Evolutionary conservation across 2,113 vertebrate genomes (phyloP), one percentile per base, ranked within the genome.

Genomic region (Merops nubicus): DNA sequence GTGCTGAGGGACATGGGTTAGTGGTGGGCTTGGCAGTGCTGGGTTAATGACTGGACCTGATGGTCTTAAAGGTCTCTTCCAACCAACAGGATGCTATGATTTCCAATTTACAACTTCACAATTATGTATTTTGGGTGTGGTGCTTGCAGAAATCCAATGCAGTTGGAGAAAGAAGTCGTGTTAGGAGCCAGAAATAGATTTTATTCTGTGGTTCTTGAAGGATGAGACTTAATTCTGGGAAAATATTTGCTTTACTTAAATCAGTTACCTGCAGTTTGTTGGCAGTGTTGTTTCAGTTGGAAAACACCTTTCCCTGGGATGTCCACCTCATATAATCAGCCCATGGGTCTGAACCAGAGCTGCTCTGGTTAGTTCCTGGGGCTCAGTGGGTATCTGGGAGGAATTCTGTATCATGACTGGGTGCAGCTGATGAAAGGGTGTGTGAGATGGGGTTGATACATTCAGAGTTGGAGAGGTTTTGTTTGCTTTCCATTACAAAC

Each of bases 381-480:
- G 38, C 63, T 84, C 64, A 1, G 42, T 81, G 64, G 33, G 11
- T 62, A 20, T 25, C 77, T 75, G 80, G 0, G 6, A 67, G 15
- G 73, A 91, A 29, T 76, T 83, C 38, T 34, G 40, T 11, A 74
- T 36, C 40, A 5, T 29, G 62, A 56, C 45, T 57, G 48, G 63
- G 84, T 64, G 89, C 85, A 96, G 83, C 70, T 85, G 91, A 8
- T 50, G 75, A 63, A 89, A 67, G 31, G 5, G 77, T 28, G 11
- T 31, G 62, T 81, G 85, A 91, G 92, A 65, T 90, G 88, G 82
- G 65, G 89, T 74, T 82, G 64, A 88, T 95, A 82, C 92, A 87
- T 82, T 36, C 43, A 0, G 31, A 85, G n/a, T 88, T 85, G 14
- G 62, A 62, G 85, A n/a, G 70, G 6, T 85, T 94, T 93, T 64